A percentile compares a stretch with the other conserved stretches of the same genome.
Conservation (phyloP, 1,140 invertebrate species). For the Drosophila lini region DNA sequence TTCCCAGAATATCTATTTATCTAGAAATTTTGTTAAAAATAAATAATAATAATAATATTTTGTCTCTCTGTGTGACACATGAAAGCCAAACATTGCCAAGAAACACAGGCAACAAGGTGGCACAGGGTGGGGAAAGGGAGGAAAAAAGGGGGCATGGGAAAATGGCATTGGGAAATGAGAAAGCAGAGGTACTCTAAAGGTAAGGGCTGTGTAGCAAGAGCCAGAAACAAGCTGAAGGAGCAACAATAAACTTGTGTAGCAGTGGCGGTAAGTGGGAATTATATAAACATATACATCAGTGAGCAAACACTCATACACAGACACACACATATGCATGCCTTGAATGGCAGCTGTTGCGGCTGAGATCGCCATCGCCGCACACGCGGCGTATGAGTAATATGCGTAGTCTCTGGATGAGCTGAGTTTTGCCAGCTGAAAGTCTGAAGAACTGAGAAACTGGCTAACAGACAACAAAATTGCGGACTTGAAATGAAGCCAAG, state of each 20-base stretch:
- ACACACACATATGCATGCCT: background rate
- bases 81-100: constrained; percentile 73
- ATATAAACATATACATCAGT: constrained; percentile 79
- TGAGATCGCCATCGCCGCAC: constrained; percentile 36
- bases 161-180: constrained; percentile 11
- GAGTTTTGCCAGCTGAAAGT: background rate
- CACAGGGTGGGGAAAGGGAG: background rate
- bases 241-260: constrained; percentile 72
- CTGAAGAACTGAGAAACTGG: constrained; percentile 4
- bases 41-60: background rate
- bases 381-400: constrained; percentile 50
- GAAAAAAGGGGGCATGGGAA: background rate
- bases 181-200: background rate
- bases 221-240: constrained; percentile 14
- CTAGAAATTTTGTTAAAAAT: no score
- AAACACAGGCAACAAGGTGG: constrained; percentile 29
- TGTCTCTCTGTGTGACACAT: constrained; percentile 22
- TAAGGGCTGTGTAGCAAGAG: background rate
- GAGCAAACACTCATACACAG: constrained; percentile 38
- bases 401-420: constrained; percentile 19
- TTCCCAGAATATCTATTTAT: background rate
- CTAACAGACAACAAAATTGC: background rate
- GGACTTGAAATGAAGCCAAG: constrained; percentile 10
- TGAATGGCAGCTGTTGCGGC: constrained; percentile 55
- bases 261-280: constrained; percentile 74